Evolutionary conservation across 2,797 vertebrate genomes (phyloP).

Genomic region (Sebastiscus tertius): DNA sequence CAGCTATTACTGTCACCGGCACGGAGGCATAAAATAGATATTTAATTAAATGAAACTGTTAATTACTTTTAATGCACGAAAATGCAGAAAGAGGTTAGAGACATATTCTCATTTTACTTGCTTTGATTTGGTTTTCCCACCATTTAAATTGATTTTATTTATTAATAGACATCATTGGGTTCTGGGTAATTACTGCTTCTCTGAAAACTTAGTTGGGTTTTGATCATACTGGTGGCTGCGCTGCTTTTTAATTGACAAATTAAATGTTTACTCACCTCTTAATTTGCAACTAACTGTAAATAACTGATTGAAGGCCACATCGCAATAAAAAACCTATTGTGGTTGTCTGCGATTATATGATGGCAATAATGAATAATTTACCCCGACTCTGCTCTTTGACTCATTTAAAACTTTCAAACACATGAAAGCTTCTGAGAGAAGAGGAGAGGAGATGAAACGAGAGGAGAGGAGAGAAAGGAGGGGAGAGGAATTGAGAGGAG

Average conservation of each 20-base stretch:
- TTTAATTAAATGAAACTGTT: neutral
- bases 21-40: neutral
- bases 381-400: slow-evolving; percentile 14
- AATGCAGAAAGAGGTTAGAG: neutral
- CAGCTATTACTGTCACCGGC: too few species aligned
- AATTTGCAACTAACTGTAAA: neutral
- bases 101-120: neutral
- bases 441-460: too few species aligned
- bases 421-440: slow-evolving; percentile 14
- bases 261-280: neutral
- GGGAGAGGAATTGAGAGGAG: too few species aligned
- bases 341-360: neutral
- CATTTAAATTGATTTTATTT: neutral
- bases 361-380: neutral
- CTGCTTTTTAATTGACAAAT: neutral
- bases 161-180: neutral
- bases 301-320: neutral
- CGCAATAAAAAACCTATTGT: neutral
- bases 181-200: neutral
- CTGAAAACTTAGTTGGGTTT: neutral
- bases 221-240: neutral
- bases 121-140: neutral
- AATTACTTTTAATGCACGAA: neutral
- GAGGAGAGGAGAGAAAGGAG: neutral
- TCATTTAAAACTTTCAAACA: slow-evolving; percentile 26